These are phyloP conservation scores for Stegana nigrithorax DNA, from an alignment of 2,888 invertebrate genomes.

Conservation along the genomic window DNA sequence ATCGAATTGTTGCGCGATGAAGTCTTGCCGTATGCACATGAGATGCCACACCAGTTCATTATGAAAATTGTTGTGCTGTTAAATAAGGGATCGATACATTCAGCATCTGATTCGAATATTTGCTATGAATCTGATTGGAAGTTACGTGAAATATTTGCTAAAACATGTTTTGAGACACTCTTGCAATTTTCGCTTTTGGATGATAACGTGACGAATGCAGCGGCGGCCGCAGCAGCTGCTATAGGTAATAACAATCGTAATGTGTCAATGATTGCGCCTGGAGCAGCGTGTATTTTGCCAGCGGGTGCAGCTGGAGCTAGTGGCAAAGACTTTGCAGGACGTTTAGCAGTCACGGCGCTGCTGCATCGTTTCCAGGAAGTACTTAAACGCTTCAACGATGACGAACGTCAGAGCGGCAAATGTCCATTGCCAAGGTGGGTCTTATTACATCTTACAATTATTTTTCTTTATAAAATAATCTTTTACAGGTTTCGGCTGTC, in stretches of 20 bases:
- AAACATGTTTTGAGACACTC: conserved; percentile 95
- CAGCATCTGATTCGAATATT: conserved; percentile 75
- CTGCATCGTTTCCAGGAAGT: conserved; percentile 94
- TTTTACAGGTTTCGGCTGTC: conserved; percentile 84
- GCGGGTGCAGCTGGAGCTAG: conserved; percentile 40
- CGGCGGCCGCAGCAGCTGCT: no score
- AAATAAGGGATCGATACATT: conserved; percentile 88
- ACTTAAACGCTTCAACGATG: conserved; percentile 86
- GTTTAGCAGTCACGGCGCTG: conserved; percentile 90
- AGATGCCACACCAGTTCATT: conserved; percentile 84
- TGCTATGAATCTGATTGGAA: conserved; percentile 82
- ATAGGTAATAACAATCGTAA: conserved; percentile 68
- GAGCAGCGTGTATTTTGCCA: conserved; percentile 50
- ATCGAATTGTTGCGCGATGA: conserved; percentile 85
- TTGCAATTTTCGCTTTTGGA: conserved; percentile 91
- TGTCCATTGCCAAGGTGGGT: conserved; percentile 84
- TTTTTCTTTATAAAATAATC: no score
- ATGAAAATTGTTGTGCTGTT: conserved; percentile 85
- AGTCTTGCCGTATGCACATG: conserved; percentile 82
- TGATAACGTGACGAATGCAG: conserved; percentile 70
- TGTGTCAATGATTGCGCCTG: conserved; percentile 26
- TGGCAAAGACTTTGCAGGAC: conserved; percentile 75
- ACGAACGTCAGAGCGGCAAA: conserved; percentile 85
- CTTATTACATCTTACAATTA: background rate
- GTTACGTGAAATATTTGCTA: conserved; percentile 93